These are phyloP conservation scores for Anabas testudineus DNA, from an alignment of 2,797 vertebrate species.

Conservation along the genomic window DNA sequence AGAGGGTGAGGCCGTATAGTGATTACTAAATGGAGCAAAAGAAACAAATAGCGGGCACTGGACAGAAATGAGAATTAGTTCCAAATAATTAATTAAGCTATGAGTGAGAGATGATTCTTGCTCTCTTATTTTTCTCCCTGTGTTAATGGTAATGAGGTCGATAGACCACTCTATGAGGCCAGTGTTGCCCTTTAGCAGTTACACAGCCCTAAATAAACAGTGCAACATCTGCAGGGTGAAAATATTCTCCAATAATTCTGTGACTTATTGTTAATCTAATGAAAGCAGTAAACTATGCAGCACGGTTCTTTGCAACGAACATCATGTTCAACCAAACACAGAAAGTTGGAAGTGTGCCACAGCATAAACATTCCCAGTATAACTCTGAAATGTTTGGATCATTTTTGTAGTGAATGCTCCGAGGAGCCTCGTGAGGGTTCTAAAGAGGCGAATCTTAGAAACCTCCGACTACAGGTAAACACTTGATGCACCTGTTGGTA, in stretches of 20 bases:
- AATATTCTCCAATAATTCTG: too few species aligned
- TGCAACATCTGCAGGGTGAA: conserved; percentile 3
- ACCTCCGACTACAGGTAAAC: too few species aligned
- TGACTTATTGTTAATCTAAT: too few species aligned
- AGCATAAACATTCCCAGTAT: too few species aligned
- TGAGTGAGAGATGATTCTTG: conserved; percentile 14
- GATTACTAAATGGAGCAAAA: not conserved
- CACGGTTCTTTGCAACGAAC: too few species aligned
- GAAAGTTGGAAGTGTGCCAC: too few species aligned
- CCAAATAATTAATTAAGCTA: conserved; percentile 36
- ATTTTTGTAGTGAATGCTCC: too few species aligned
- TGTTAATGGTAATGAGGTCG: conserved; percentile 29
- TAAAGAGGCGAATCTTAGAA: too few species aligned
- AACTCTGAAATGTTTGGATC: too few species aligned
- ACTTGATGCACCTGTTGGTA: too few species aligned
- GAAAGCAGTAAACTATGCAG: not conserved
- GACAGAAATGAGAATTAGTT: conserved; percentile 38
- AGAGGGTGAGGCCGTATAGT: not conserved
- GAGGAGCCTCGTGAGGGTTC: too few species aligned
- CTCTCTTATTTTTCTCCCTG: conserved; percentile 16
- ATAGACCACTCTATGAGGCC: not conserved
- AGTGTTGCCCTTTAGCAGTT: conserved; percentile 11
- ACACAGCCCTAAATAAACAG: not conserved
- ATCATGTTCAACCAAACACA: too few species aligned
- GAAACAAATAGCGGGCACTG: not conserved